Evolutionary conservation across 2,113 vertebrate species (phyloP).

Genomic region (Myotis brandtii): DNA sequence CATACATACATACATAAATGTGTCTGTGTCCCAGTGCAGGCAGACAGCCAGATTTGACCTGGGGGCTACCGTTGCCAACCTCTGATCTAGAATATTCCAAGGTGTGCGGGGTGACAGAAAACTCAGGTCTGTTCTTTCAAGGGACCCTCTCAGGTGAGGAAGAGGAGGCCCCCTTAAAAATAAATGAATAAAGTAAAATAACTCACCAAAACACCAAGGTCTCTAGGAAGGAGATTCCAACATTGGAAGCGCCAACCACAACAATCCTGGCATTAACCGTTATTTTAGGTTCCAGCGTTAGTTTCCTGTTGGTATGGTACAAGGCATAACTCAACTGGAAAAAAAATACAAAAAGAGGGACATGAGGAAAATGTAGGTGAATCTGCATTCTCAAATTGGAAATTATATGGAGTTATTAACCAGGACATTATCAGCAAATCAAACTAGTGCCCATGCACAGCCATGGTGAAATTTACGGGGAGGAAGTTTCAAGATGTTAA

Average conservation of each 20-base stretch:
- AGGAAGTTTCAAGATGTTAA: conserved; percentile 29
- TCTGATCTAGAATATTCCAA: conserved; percentile 3
- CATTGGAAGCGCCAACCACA: conserved; percentile 95
- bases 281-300: conserved; percentile 92
- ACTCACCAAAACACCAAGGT: conserved; percentile 92
- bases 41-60: neutral
- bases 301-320: conserved; percentile 93
- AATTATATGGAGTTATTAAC: conserved; percentile 16
- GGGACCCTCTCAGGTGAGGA: neutral
- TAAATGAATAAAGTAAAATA: conserved; percentile 76
- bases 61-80: neutral
- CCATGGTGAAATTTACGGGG: neutral
- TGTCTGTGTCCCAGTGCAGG: neutral
- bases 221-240: conserved; percentile 94
- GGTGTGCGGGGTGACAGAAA: neutral
- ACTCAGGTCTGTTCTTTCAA: neutral
- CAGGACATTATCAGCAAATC: neutral
- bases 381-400: neutral
- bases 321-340: conserved; percentile 90
- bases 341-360: conserved; percentile 36
- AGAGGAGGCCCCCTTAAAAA: neutral
- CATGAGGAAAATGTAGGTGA: neutral
- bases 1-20: neutral
- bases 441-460: neutral
- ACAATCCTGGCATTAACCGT: conserved; percentile 92